Conservation (phyloP, 2,888 invertebrate species). For the Heliconius hortense region DNA sequence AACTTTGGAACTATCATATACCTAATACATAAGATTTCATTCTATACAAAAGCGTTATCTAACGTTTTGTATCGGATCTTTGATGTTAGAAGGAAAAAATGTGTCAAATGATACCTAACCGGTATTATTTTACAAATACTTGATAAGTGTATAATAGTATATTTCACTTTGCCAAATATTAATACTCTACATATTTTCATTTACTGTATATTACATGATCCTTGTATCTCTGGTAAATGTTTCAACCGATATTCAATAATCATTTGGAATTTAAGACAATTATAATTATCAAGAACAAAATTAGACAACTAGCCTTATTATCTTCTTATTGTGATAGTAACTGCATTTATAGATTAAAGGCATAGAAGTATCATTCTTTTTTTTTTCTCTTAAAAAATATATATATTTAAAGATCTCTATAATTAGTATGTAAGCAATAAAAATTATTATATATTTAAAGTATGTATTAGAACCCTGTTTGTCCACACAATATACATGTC, state of each 20-base stretch:
- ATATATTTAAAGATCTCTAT: neutral
- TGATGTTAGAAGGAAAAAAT: neutral
- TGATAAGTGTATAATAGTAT: constrained; percentile 1
- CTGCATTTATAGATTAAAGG: constrained; percentile 38
- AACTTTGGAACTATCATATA: neutral
- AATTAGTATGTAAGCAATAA: too few relatives aligned
- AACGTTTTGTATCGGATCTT: neutral
- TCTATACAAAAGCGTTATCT: neutral
- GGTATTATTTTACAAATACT: neutral
- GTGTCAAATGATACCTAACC: neutral
- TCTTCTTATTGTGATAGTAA: constrained; percentile 32
- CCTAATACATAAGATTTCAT: neutral
- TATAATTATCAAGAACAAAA: neutral
- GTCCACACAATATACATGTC: too few relatives aligned
- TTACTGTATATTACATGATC: neutral
- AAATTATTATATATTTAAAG: too few relatives aligned
- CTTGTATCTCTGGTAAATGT: neutral
- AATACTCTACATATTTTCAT: neutral
- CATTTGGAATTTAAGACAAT: constrained; percentile 4
- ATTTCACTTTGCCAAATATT: neutral
- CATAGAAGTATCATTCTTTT: neutral
- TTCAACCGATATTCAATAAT: neutral
- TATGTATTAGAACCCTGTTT: too few relatives aligned
- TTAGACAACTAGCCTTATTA: constrained; percentile 12
- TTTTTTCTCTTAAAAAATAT: neutral